Evolutionary conservation across 1,140 invertebrate genomes (phyloP), one percentile per base, ranked within the genome.

Genomic region (Lethocerus indicus): DNA sequence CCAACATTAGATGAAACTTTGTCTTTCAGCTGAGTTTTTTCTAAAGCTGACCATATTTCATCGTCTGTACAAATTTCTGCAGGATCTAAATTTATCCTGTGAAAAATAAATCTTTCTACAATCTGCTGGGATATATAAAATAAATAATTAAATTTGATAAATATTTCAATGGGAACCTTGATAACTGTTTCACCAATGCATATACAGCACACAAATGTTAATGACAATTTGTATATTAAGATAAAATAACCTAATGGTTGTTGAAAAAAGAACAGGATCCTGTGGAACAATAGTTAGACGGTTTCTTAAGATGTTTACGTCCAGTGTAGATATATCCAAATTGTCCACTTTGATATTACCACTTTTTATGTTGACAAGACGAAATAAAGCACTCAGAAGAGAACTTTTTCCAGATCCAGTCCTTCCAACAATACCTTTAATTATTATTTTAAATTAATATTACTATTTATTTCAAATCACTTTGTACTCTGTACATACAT

Each of bases 341-440:
- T 79, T 78, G 63, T 94, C 89, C 51, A 94, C 76, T 2, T 64
- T 65, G 57, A 95, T 84, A 23, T 67, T 67, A 12, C 91, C 90
- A 14, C 67, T 65, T 53, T 63, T 62, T 25, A 82, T 63, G 53
- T 87, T 79, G 2, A 72, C 71, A 1, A 91, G 64, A 51, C 89
- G 67, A 60, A 94, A 83, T 2, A 96, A 62, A 0, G 82, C 80
- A 27, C 74, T 61, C 57, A 96, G 74, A 13, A 96, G 67, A 3
- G 84, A 90, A 59, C 83, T 88, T 69, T 95, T 95, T 35, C 91
- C 91, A 24, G 87, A 82, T 24, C 90, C 90, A 2, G 90, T 93
- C 58, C 90, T 71, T 14, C 90, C 90, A 54, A 92, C 83, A 49
- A 97, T 79, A 16, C 83, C 88, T 56, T 20, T 27, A 49, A 49